Evolutionary conservation across 2,888 invertebrate species (phyloP), one percentile per base, ranked within the genome.

Genomic region (Temnothorax unifasciatus): DNA sequence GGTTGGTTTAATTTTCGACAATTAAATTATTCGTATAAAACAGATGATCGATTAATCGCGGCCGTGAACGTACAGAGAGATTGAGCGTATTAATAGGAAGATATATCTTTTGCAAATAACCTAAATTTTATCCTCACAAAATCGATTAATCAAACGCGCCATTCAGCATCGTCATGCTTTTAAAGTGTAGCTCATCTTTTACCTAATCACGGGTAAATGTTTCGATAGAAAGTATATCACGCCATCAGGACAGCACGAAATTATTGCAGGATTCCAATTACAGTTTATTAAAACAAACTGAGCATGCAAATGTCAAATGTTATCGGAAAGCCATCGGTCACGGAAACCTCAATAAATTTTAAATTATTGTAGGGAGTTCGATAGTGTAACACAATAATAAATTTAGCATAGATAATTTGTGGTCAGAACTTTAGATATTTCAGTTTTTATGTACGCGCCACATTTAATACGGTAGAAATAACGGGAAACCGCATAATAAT

Each of bases 11-110:
- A 21, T 50, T 63, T 50, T 38, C 18, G 2, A n/a, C 29, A 21
- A 47, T 41, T 59, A 69, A 64, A 76, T 83, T 83, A 50, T 25
- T 38, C 41, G 25, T 44, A 44, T 41, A 63, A 81, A 74, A 88
- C 52, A 69, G 77, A 83, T 52, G 69, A 82, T 57, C 34, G 29
- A 81, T 86, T 87, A 81, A 64, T 86, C 66, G 69, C 41, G 54
- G 18, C 18, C 54, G 21, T 52, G 18, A 18, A 50, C 25, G 11
- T 25, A 59, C 1, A 34, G 47, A 77, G 47, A 64, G 71, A 82
- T 77, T 64, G 15, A 41, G 71, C 73, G 63, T 41, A 50, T 71
- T 79, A 57, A 18, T 38, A 61, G 66, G 54, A 41, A 88, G 84
- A 69, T 84, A 73, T 86, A 82, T 34, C 21, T 64, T 47, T 38